Conservation (phyloP, 2,797 vertebrate genomes). For the Coreius guichenoti region DNA sequence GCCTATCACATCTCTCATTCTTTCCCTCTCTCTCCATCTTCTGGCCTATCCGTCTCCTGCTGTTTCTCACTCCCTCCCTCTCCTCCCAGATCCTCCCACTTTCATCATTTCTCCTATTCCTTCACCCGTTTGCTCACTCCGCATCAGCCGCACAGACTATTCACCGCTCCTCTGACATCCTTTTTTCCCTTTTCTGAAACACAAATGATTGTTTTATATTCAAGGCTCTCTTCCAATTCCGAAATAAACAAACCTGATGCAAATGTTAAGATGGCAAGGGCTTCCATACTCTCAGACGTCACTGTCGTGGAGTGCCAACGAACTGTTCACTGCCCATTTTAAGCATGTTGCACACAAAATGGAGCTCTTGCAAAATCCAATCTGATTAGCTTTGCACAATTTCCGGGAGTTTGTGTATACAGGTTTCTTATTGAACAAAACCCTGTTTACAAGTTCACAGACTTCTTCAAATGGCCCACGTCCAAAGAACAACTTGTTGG, state of each 20-base stretch:
- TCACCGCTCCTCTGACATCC: constrained; percentile 7
- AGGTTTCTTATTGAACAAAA: constrained; percentile 5
- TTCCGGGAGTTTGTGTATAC: not conserved
- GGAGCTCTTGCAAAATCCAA: not conserved
- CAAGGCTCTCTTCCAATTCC: not conserved
- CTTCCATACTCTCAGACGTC: constrained; percentile 4
- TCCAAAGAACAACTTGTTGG: not conserved
- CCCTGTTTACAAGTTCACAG: constrained; percentile 1
- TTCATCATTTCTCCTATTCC: constrained; percentile 35
- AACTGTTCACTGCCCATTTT: no score
- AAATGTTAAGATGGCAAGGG: constrained; percentile 1
- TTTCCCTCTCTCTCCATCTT: constrained; percentile 23
- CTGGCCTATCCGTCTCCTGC: constrained; percentile 17
- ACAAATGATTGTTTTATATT: constrained; percentile 12
- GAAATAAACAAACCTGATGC: not conserved
- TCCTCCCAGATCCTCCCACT: constrained; percentile 26
- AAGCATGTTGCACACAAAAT: not conserved
- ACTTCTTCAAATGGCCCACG: not conserved
- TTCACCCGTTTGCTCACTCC: not conserved
- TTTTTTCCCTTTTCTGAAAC: constrained; percentile 13
- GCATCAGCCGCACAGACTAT: not conserved
- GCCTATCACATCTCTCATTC: constrained; percentile 40
- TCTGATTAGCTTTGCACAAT: constrained; percentile 9
- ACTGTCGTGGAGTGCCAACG: not conserved
- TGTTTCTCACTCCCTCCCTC: not conserved